These are phyloP conservation scores for Mobula birostris DNA, from an alignment of 2,113 vertebrate genomes.

Conservation along the genomic window DNA sequence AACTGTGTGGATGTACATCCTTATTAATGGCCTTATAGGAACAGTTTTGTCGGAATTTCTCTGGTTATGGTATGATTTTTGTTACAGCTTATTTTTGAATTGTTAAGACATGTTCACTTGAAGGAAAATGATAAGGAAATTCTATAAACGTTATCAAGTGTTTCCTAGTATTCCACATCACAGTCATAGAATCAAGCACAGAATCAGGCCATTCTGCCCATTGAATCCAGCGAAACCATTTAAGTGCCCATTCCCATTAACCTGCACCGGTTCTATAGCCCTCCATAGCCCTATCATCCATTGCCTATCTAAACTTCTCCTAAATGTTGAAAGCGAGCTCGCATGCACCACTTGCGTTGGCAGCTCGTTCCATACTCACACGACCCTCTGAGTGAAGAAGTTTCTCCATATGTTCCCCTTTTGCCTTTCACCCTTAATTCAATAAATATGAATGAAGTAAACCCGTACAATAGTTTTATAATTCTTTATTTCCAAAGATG, in stretches of 20 bases:
- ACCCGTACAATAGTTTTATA: neutral
- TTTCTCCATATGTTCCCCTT: too few species aligned
- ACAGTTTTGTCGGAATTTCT: slow-evolving; percentile 94
- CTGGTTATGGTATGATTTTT: slow-evolving; percentile 79
- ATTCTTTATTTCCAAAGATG: neutral
- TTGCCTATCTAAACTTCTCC: too few species aligned
- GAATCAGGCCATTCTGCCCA: too few species aligned
- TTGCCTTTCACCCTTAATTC: neutral
- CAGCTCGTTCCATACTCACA: too few species aligned
- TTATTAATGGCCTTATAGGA: slow-evolving; percentile 90
- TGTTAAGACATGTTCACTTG: neutral
- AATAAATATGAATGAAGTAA: neutral
- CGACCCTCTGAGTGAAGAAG: too few species aligned
- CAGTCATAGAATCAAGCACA: too few species aligned
- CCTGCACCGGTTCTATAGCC: too few species aligned
- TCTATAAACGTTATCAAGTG: neutral
- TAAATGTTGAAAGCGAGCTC: too few species aligned
- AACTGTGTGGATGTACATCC: slow-evolving; percentile 84
- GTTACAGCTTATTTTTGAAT: slow-evolving; percentile 1
- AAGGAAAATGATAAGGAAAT: neutral
- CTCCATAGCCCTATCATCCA: too few species aligned
- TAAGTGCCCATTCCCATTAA: too few species aligned
- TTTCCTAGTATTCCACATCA: neutral
- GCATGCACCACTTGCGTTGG: too few species aligned
- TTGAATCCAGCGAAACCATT: too few species aligned